Evolutionary conservation across 2,797 vertebrate genomes (phyloP), one percentile per base, ranked within the genome.

Genomic region (Parauchenoglanis ngamensis): DNA sequence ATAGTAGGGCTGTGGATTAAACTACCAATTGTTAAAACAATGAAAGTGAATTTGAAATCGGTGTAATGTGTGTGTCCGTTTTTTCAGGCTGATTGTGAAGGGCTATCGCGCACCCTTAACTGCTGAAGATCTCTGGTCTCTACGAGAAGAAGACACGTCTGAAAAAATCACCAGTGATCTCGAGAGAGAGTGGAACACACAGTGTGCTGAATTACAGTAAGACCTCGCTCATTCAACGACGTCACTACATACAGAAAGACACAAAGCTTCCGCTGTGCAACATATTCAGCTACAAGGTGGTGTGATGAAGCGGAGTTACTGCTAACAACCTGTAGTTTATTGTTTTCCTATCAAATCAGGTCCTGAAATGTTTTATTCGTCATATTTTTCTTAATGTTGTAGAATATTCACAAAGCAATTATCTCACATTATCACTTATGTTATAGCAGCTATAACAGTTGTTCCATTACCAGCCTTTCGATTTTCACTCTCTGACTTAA

Each of bases 91-190:
- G 67, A 90, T 95, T 44, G 89, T 96, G 89, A 94, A 86, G 83
- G 97, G 97, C 52, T 96, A 94, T 90, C 91, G 80, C 80, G 91
- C 89, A 31, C 91, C 95, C 0, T 88, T 98, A 87, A 88, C 88
- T 35, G 44, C 91, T 13, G 90, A 93, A 61, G 96, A 97, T 88
- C 90, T 98, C 70, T 98, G 97, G 97, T 85, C 94, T 0, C 93
- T 98, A 67, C 93, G 93, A 75, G 90, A 90, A 59, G 92, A 96
- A 72, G 96, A 97, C 87, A 94, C 93, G 2, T 97, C 97, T 0
- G 91, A 93, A 84, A 89, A 91, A 89, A 96, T 98, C 1, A 94
- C 97, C 85, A 86, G 91, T 15, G 92, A 92, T 82, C 90, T 97
- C 40, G 94, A 97, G 85, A 94, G 87, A 49, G 93, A 94, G 13